Base-by-base conservation (phyloP, 2,888 invertebrate genomes). In the Exocentrus adspersus region DNA sequence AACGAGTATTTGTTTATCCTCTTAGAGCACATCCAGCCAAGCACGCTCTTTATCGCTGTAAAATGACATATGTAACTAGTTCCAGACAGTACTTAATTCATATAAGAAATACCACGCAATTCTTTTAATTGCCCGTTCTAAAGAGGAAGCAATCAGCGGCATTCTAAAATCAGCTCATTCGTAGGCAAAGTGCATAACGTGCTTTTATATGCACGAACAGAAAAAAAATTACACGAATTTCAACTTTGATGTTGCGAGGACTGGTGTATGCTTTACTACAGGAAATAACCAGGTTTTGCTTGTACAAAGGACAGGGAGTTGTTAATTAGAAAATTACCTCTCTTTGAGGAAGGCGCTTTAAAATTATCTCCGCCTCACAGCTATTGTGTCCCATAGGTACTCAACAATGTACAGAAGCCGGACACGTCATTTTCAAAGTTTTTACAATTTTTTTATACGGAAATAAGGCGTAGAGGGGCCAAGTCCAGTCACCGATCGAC, bases 151-250 rank as follows among this genome's bases (percentile, higher is more conserved):
- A 60, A 62, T 66, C 59, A 53, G 17, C 54, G 45, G 37, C 50
- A 37, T 57, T 60, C 56, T 63, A 24, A 17, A 63, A 63, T 60
- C 21, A 42, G 20, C 54, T 45, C 37, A 46, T 17, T 46, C 54
- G 54, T 59, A 62, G 28, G 59, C 65, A 65, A 51, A 41, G 51
- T 65, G 65, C 65, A 45, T 62, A 62, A 65, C 65, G 51, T 62
- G 30, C 57, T 64, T 21, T 64, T 64, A 64, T 60, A 60, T 60
- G 60, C 60, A 60, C 56, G 54, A 60, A 50, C 51, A 51, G 43
- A 64, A 50, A 59, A 60, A 57, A 57, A 57, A 57, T 57, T 57
- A 57, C 20, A 57, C 32, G n/a, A 60, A 60, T 51, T 51, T 16
- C 37, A 10, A 3, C 32, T 21, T 45, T 17, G 12, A 46, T 57